phyloP scores from a whole-genome alignment of 2,888 invertebrate species.

The Cephus pygmeus region DNA sequence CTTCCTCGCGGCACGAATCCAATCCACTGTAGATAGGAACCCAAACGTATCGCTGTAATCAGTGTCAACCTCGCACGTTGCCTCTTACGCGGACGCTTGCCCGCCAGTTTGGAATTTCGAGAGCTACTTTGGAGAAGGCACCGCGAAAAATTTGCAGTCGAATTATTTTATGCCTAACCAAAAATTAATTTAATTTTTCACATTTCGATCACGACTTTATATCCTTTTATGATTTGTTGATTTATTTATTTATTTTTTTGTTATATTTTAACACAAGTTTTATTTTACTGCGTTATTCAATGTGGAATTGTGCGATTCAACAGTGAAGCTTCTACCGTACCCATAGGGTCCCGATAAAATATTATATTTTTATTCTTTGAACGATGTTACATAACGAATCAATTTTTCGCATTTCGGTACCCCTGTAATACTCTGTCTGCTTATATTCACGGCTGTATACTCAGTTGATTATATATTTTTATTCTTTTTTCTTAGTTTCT shows the following conservation, averaged over 20 bases:
- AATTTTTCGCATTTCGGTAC: no score
- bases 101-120: not conserved
- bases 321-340: not conserved
- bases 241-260: not conserved
- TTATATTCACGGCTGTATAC: no score
- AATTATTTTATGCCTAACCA: rapidly evolving
- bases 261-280: not conserved
- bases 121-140: not conserved
- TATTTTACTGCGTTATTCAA: not conserved
- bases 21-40: not conserved
- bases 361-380: no score
- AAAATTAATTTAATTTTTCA: no score
- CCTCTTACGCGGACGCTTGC: not conserved
- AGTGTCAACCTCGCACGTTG: not conserved
- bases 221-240: no score
- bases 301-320: not conserved
- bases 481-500: no score
- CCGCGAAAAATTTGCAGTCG: not conserved
- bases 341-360: not conserved
- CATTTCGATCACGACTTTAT: no score
- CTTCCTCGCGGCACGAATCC: not conserved
- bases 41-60: not conserved
- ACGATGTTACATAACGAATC: no score
- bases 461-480: no score
- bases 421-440: no score